A percentile compares a stretch with the other conserved stretches of the same genome.
These are phyloP conservation scores for Vicugna pacos DNA, from an alignment of 2,113 vertebrate species.

Conservation along the genomic window DNA sequence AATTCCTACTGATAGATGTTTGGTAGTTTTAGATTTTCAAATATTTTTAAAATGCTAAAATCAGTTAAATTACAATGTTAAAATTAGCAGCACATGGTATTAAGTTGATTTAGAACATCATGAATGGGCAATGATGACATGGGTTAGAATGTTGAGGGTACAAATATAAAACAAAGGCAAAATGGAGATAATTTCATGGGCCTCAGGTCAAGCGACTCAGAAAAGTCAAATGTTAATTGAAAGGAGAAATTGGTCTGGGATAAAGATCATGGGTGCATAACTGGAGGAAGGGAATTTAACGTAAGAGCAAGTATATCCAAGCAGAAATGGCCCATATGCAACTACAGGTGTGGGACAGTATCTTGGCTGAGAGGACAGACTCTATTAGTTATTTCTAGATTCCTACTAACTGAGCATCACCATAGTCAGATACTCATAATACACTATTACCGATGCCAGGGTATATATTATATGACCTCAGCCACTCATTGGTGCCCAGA, in stretches of 20 bases:
- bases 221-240: neutral
- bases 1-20: neutral
- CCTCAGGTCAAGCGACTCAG: neutral
- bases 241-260: neutral
- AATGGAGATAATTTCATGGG: neutral
- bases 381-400: neutral
- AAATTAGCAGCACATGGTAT: neutral
- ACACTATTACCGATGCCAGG: neutral
- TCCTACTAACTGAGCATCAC: neutral
- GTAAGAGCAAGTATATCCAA: neutral
- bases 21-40: neutral
- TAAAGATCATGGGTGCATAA: neutral
- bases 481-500: neutral
- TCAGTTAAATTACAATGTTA: too few relatives aligned
- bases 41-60: neutral
- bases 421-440: neutral
- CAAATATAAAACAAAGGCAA: neutral
- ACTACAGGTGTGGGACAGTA: neutral
- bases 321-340: neutral
- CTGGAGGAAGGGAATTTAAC: neutral
- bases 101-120: neutral
- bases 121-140: neutral
- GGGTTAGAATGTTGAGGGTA: neutral
- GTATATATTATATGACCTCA: neutral
- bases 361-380: neutral